Evolutionary conservation across 2,888 invertebrate genomes (phyloP), one percentile per base, ranked within the genome.

Genomic region (Caenorhabditis sp.): DNA sequence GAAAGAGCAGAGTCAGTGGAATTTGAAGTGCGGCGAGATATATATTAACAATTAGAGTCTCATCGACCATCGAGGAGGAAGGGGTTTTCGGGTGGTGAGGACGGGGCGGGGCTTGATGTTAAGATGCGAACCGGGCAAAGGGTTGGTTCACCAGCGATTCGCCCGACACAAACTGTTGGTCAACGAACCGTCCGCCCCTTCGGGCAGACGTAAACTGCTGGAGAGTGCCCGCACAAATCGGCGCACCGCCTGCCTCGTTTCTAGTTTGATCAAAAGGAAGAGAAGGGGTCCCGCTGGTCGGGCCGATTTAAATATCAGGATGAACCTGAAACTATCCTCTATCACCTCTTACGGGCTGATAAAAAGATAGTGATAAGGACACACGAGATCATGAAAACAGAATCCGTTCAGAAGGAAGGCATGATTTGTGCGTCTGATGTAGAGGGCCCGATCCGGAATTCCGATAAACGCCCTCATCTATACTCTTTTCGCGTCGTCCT

Each of bases 61-160:
- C 70, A 45, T 53, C 59, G 59, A 52, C 70, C 59, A 53, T 59
- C 59, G 68, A 59, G 59, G 70, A 53, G 59, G 52, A 59, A 59
- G 70, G 53, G 59, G 70, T 70, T 70, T 70, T 70, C 53, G 52
- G 53, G 59, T 58, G 59, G 50, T 45, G 59, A 59, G 70, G 59
- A 52, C 52, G 59, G 24, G 70, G 70, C 70, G 70, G 59, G 59
- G 59, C 59, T 5, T 70, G 32, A 59, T 59, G 59, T 59, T 70
- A 70, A 70, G 70, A 70, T 59, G 70, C 59, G 59, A 52, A 53
- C 52, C 43, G 59, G 53, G 53, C n/a, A n/a, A 59, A 59, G 45
- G 52, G 70, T 53, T 59, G 70, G 53, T 68, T 68, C 68, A 45
- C 68, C 43, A 70, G 52, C 58, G 70, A 70, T 59, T 61, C 53